phyloP scores from a whole-genome alignment of 2,113 vertebrate species.

The Corythaixoides concolor region DNA sequence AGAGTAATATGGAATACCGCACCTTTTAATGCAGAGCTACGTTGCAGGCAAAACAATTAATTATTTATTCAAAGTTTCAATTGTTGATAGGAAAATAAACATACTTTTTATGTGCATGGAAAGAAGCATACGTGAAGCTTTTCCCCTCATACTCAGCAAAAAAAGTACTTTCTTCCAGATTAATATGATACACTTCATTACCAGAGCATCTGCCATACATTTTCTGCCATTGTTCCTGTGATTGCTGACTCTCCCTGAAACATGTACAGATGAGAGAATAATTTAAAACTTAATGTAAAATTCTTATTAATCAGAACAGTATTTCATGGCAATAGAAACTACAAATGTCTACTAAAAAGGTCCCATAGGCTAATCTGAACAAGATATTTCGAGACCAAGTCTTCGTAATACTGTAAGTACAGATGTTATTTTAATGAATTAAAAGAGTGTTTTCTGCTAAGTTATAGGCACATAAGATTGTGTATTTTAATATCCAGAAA shows the following conservation, averaged over 20 bases:
- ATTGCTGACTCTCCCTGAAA: constrained; percentile 92
- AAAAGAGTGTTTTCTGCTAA: background rate
- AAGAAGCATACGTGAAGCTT: constrained; percentile 96
- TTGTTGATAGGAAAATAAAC: constrained; percentile 48
- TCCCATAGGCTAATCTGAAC: background rate
- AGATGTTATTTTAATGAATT: background rate
- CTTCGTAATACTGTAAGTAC: background rate
- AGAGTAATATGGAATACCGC: background rate
- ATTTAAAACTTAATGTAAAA: background rate
- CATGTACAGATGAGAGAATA: background rate
- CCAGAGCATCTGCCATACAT: constrained; percentile 95
- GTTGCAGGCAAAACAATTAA: background rate
- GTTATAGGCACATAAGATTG: background rate
- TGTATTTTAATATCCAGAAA: background rate
- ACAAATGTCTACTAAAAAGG: background rate
- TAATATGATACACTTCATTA: constrained; percentile 96
- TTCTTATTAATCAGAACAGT: background rate
- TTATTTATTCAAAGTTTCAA: background rate
- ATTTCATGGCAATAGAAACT: background rate
- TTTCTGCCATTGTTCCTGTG: constrained; percentile 95
- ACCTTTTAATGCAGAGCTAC: background rate
- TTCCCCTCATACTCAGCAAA: constrained; percentile 95
- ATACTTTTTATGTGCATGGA: constrained; percentile 97
- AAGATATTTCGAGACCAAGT: background rate
- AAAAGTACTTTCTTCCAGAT: constrained; percentile 92